These are phyloP conservation scores for Drosophila mayri DNA, from an alignment of 1,140 invertebrate genomes.

Conservation along the genomic window DNA sequence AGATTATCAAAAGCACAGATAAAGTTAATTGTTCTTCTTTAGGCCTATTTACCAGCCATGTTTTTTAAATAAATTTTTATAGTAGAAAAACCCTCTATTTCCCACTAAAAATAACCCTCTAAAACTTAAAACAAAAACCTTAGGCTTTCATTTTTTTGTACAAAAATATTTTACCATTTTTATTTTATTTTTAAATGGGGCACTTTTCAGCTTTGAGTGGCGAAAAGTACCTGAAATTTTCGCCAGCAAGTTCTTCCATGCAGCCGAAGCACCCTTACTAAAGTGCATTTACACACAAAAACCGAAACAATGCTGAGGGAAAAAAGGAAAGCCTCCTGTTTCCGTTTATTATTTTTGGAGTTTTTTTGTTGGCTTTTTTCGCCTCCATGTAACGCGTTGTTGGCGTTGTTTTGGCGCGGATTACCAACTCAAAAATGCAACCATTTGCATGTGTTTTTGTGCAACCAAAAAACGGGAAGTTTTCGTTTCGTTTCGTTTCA, in stretches of 20 bases:
- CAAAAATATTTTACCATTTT: background rate
- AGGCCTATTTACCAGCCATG: background rate
- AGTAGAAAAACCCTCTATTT: background rate
- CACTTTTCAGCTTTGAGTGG: conserved; percentile 5
- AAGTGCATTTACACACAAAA: conserved; percentile 30
- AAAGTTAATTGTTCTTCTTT: background rate
- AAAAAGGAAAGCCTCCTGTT: conserved; percentile 16
- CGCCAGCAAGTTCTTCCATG: background rate
- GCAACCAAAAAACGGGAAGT: conserved; percentile 2
- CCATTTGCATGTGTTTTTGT: conserved; percentile 36
- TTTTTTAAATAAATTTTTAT: background rate
- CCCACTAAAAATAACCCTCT: background rate
- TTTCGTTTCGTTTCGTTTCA: conserved; percentile 51
- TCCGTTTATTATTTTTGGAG: conserved; percentile 4
- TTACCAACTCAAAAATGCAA: conserved; percentile 69
- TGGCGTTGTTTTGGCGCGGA: conserved; percentile 48
- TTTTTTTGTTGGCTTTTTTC: background rate
- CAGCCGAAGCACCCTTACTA: conserved; percentile 10
- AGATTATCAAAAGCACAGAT: background rate
- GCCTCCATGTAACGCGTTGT: conserved; percentile 5
- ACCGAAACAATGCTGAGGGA: conserved; percentile 23
- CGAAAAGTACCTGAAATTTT: conserved; percentile 11
- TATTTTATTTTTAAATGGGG: too few relatives aligned
- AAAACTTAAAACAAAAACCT: background rate
- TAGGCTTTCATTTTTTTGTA: background rate